phyloP scores from a whole-genome alignment of 2,797 vertebrate species.

The Periophthalmus magnuspinnatus region DNA sequence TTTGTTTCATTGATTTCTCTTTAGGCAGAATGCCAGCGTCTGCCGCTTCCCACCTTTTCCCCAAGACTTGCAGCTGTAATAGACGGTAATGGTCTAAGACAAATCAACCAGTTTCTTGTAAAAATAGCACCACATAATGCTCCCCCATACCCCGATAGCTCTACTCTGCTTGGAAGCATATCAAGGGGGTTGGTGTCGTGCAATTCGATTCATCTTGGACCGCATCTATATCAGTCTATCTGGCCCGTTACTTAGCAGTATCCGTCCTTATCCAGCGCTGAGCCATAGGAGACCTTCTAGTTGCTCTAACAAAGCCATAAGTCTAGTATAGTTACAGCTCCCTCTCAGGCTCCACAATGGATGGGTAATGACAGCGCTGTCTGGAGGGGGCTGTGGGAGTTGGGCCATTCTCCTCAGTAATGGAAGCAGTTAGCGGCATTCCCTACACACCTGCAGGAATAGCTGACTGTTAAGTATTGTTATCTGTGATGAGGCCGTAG shows the following conservation, averaged over 20 bases:
- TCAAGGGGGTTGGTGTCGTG: constrained; percentile 28
- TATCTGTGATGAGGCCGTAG: constrained; percentile 67
- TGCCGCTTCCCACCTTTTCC: constrained; percentile 98
- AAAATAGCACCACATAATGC: constrained; percentile 90
- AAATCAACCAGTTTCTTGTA: constrained; percentile 95
- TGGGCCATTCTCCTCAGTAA: constrained; percentile 71
- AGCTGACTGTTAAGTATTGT: constrained; percentile 70
- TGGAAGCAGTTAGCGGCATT: constrained; percentile 74
- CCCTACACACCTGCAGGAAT: constrained; percentile 74
- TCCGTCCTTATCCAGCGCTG: constrained; percentile 53
- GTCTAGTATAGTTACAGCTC: constrained; percentile 77
- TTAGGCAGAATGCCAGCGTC: constrained; percentile 99
- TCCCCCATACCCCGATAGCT: constrained; percentile 65
- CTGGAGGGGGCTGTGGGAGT: constrained; percentile 72
- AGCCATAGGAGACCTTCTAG: constrained; percentile 70
- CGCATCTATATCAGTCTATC: constrained; percentile 62
- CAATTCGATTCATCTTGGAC: constrained; percentile 59
- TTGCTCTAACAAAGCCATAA: constrained; percentile 75
- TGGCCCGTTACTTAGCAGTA: constrained; percentile 46
- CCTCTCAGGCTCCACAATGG: constrained; percentile 76
- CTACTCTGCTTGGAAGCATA: constrained; percentile 61
- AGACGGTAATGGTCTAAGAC: constrained; percentile 99
- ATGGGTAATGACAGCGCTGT: constrained; percentile 78
- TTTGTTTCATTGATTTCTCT: constrained; percentile 99
- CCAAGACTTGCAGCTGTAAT: constrained; percentile 93